phyloP scores from a whole-genome alignment of 2,888 invertebrate species.

The Drosophila anomalata region DNA sequence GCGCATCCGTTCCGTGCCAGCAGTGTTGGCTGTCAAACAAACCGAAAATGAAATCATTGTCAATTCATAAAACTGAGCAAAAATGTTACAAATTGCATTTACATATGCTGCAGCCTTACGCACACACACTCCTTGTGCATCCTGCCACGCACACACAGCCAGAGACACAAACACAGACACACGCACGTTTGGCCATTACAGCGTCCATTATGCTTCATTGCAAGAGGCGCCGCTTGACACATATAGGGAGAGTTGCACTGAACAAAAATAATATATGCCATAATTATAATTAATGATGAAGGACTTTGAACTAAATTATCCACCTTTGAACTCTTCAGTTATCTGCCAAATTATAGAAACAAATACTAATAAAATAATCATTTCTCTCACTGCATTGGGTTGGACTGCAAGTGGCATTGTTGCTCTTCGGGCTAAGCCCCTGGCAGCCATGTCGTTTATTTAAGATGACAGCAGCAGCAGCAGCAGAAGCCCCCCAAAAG shows the following conservation, averaged over 20 bases:
- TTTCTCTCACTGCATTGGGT: slow-evolving; percentile 4
- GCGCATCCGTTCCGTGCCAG: slow-evolving; percentile 9
- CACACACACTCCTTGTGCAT: slow-evolving; percentile 10
- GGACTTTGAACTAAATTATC: not conserved
- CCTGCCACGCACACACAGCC: slow-evolving; percentile 5
- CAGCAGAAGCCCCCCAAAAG: slow-evolving; percentile 5
- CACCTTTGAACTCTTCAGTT: no score
- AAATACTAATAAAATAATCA: not conserved
- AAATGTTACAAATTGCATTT: slow-evolving; percentile 76
- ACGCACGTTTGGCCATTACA: slow-evolving; percentile 55
- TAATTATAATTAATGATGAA: no score
- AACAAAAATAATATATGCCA: not conserved
- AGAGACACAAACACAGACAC: slow-evolving; percentile 14
- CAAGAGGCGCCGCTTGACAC: slow-evolving; percentile 64
- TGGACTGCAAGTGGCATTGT: slow-evolving; percentile 30
- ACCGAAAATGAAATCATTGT: slow-evolving; percentile 77
- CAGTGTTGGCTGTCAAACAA: slow-evolving; percentile 63
- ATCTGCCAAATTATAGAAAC: no score
- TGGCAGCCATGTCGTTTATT: slow-evolving; percentile 69
- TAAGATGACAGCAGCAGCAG: slow-evolving; percentile 72
- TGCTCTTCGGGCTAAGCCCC: slow-evolving; percentile 53
- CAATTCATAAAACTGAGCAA: slow-evolving; percentile 76
- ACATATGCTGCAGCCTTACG: slow-evolving; percentile 64
- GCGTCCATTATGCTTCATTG: slow-evolving; percentile 73
- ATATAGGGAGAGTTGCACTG: slow-evolving; percentile 17